Conservation (phyloP, 1,140 invertebrate genomes). For the Penaeus japonicus region DNA sequence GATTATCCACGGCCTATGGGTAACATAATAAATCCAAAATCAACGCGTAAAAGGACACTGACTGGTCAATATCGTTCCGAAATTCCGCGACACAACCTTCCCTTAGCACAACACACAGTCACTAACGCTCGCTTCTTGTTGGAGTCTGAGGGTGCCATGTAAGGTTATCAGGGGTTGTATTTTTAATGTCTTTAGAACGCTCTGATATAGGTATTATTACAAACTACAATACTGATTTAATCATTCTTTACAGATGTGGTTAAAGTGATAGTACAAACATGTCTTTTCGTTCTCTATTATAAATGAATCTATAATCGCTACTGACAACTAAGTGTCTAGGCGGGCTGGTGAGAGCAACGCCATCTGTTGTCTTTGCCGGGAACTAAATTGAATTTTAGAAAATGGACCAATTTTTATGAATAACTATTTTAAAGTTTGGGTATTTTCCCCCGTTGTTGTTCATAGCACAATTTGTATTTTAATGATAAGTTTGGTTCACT, state of each 20-base stretch:
- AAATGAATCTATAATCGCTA: background rate
- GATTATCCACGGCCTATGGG: background rate
- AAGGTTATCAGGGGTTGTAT: background rate
- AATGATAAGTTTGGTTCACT: no score
- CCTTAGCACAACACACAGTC: background rate
- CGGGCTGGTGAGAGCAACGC: background rate
- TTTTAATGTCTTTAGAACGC: no score
- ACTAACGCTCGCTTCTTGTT: conserved; percentile 23
- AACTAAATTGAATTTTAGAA: background rate
- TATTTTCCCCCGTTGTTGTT: no score
- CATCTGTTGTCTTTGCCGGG: background rate
- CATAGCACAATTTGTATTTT: no score
- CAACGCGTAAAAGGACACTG: background rate
- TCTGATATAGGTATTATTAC: no score
- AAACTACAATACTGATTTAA: no score
- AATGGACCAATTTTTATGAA: no score
- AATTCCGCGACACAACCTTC: background rate
- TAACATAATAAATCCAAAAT: conserved; percentile 34
- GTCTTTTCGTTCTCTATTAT: background rate
- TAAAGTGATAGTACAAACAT: no score
- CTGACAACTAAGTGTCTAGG: background rate
- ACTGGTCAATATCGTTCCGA: conserved; percentile 25
- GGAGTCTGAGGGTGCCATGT: background rate
- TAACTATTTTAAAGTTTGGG: no score
- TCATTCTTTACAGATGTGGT: no score